Evolutionary conservation across 2,113 vertebrate species (phyloP).

Genomic region (Calypte anna): DNA sequence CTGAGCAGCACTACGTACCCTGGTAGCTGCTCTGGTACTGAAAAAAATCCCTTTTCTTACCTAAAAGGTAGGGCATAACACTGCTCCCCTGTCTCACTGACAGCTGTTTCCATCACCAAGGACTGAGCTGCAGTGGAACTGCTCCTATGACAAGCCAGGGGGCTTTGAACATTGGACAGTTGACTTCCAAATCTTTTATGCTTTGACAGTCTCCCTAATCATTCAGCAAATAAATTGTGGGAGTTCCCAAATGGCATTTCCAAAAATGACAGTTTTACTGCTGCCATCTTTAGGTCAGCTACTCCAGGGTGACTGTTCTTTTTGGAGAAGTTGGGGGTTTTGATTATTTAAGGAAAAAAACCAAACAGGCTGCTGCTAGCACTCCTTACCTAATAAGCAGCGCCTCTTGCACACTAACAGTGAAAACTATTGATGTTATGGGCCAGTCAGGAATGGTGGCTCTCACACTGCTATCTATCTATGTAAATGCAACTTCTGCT

Average conservation of each 20-base stretch:
- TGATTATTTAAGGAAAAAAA: neutral
- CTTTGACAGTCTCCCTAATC: slow-evolving; percentile 32
- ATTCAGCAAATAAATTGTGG: slow-evolving; percentile 30
- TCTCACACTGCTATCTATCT: neutral
- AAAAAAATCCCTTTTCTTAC: neutral
- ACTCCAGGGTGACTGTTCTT: neutral
- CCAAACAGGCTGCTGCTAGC: neutral
- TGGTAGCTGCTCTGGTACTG: neutral
- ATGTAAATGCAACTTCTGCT: neutral
- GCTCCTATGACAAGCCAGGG: neutral
- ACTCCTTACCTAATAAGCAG: neutral
- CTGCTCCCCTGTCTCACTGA: neutral
- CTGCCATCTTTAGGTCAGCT: neutral
- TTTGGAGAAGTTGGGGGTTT: neutral
- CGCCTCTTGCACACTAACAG: neutral
- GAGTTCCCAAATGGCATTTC: neutral
- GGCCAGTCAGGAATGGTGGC: neutral
- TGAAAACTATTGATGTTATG: neutral
- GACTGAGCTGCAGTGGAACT: slow-evolving; percentile 10
- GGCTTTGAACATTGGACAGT: neutral
- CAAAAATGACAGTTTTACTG: slow-evolving; percentile 20
- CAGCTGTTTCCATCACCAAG: slow-evolving; percentile 30
- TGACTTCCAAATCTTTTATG: neutral
- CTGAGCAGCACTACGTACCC: neutral
- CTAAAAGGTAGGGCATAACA: neutral